A percentile compares a stretch with the other conserved stretches of the same genome.
Evolutionary conservation across 2,113 vertebrate species (phyloP).

Genomic region (Microtus pennsylvanicus): DNA sequence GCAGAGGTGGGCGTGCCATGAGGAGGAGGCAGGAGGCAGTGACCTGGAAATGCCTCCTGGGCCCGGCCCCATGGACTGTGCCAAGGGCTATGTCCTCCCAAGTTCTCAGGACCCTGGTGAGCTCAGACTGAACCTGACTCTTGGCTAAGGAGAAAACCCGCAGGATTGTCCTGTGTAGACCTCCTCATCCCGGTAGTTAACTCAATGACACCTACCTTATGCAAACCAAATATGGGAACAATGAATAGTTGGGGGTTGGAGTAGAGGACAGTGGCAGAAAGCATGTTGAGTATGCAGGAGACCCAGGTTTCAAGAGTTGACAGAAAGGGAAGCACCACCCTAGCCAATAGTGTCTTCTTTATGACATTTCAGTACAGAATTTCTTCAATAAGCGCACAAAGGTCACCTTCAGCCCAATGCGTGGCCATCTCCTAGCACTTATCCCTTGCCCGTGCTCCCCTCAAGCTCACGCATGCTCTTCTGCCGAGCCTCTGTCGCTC

Average conservation of each 20-base stretch:
- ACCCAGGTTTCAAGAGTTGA: neutral
- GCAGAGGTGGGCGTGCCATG: constrained; percentile 16
- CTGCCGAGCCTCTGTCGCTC: neutral
- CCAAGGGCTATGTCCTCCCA: neutral
- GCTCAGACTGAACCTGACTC: neutral
- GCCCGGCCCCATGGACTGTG: neutral
- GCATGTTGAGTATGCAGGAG: no score
- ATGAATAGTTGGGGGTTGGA: neutral
- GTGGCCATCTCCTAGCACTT: neutral
- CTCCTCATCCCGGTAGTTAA: neutral
- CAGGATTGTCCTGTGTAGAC: fast-evolving
- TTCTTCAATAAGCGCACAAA: neutral
- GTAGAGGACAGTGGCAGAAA: neutral
- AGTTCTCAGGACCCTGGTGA: neutral
- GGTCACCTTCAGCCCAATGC: neutral
- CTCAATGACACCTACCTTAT: neutral
- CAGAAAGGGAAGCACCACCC: neutral
- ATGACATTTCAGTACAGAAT: neutral
- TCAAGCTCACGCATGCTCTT: no score
- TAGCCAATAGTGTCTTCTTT: neutral
- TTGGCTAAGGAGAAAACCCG: neutral
- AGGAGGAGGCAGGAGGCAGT: constrained; percentile 58
- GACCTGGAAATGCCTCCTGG: constrained; percentile 50
- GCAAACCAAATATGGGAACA: neutral
- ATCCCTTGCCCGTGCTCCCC: neutral